Evolutionary conservation across 2,113 vertebrate genomes (phyloP), one percentile per base, ranked within the genome.

Genomic region (Rhinoptilus africanus): DNA sequence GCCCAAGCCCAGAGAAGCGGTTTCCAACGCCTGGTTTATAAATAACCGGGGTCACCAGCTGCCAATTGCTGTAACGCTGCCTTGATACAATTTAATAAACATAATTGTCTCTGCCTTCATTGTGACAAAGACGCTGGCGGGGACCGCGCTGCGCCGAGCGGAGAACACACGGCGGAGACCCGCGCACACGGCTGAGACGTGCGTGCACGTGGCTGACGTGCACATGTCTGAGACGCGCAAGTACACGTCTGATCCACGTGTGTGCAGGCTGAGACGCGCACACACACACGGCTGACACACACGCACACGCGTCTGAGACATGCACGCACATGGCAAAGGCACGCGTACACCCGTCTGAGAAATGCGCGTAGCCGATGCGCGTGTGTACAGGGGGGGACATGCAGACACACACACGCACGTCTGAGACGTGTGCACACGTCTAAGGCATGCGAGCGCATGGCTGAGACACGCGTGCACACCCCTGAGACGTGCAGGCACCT

Each of bases 31-130:
- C 71, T 72, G 83, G 56, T 95, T 95, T 93, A 96, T 97, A 97
- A 97, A 96, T 96, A 96, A 97, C 87, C 34, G 47, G 87, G 96
- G 89, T 95, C 96, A 93, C 27, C 94, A 57, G 91, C 96, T 96
- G 96, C 59, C 96, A 78, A 92, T 96, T 94, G 95, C 92, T 83
- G 95, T 62, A 89, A 81, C 9, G 86, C 73, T 56, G 84, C 94
- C 64, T 66, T 17, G 86, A 60, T 62, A 78, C 94, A 92, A 97
- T 93, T 93, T 92, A 96, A 97, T 96, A 94, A 96, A 75, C 88
- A 79, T 78, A 95, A 96, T 35, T 30, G 92, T 43, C 91, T 93
- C 96, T 78, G 96, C 92, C 92, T 63, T 95, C 93, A 89, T 63
- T 19, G 88, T 85, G 80, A 94, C 96, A 96, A 26, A 89, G 73